Evolutionary conservation across 2,113 vertebrate genomes (phyloP).

Genomic region (Sapayoa aenigma): DNA sequence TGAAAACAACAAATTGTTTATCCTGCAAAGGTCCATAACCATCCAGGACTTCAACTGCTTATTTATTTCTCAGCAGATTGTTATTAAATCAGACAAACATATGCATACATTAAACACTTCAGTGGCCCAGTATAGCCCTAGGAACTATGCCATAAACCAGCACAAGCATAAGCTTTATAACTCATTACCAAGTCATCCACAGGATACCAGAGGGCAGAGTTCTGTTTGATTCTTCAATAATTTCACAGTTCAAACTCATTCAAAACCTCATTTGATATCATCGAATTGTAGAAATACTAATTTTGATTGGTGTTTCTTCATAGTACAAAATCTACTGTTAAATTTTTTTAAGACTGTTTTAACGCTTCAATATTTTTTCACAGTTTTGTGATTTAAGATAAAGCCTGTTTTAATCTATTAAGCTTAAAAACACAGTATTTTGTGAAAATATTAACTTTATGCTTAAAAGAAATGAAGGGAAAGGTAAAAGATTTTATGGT

Average conservation of each 20-base stretch:
- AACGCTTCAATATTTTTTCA: background rate
- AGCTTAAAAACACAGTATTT: background rate
- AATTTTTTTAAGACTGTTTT: background rate
- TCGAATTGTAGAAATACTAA: background rate
- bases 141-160: background rate
- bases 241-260: background rate
- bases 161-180: background rate
- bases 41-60: background rate
- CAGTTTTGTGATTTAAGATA: background rate
- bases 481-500: background rate
- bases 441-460: background rate
- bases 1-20: background rate
- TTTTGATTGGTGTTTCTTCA: background rate
- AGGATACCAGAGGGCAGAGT: background rate
- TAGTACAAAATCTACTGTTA: background rate
- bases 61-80: slow-evolving; percentile 8
- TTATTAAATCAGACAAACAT: slow-evolving; percentile 31
- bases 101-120: background rate
- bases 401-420: background rate
- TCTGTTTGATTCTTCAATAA: background rate
- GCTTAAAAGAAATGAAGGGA: background rate
- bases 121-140: background rate
- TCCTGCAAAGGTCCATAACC: background rate
- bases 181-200: background rate
- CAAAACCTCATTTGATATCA: background rate